These are phyloP conservation scores for Trachelus iudaicus DNA, from an alignment of 2,888 invertebrate species.

Conservation along the genomic window DNA sequence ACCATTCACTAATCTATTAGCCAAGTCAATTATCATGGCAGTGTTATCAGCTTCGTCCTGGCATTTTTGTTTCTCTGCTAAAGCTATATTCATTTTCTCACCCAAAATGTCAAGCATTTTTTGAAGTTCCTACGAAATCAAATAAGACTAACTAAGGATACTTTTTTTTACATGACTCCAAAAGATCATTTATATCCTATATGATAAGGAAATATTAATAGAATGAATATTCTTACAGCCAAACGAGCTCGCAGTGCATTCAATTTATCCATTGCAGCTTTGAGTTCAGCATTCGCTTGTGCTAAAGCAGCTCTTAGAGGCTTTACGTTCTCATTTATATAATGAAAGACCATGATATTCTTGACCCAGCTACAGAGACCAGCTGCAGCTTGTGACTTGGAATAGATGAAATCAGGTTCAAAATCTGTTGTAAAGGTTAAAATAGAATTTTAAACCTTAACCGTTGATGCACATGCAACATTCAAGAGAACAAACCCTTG, in stretches of 20 bases:
- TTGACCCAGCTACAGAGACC: conserved; percentile 95
- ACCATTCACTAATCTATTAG: conserved; percentile 92
- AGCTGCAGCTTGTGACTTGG: conserved; percentile 92
- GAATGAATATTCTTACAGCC: conserved; percentile 62
- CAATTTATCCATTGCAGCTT: conserved; percentile 84
- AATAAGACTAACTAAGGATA: background rate
- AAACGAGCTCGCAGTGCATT: conserved; percentile 80
- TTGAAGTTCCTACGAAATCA: conserved; percentile 73
- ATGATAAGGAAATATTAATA: background rate
- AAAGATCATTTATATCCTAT: background rate
- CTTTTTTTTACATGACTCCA: conserved; percentile 5
- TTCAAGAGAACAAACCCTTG: conserved; percentile 53
- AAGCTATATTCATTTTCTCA: conserved; percentile 87
- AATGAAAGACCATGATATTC: conserved; percentile 90
- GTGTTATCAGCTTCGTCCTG: conserved; percentile 94
- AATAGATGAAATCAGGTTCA: conserved; percentile 82
- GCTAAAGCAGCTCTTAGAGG: conserved; percentile 89
- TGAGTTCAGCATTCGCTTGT: conserved; percentile 86
- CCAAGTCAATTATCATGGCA: conserved; percentile 87
- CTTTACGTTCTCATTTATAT: conserved; percentile 91
- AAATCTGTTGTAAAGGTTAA: conserved; percentile 72
- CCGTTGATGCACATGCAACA: background rate
- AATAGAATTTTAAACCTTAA: background rate
- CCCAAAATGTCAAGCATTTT: conserved; percentile 80
- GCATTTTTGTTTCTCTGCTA: conserved; percentile 87